Evolutionary conservation across 2,113 vertebrate genomes (phyloP).

Genomic region (Sebastes fasciatus): DNA sequence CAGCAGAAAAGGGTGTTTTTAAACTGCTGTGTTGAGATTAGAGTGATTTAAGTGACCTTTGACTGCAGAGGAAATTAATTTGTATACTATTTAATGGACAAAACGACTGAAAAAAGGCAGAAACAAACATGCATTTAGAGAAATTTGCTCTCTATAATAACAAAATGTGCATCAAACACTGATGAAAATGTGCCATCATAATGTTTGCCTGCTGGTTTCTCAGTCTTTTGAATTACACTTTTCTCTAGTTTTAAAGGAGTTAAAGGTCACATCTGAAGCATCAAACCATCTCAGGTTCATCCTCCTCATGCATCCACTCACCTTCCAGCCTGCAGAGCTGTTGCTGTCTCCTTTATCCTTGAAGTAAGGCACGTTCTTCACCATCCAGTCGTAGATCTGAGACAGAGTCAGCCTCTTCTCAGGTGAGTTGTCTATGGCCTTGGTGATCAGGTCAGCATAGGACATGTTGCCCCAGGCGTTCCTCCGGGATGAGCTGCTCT

Average conservation of each 20-base stretch:
- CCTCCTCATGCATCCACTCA: constrained; percentile 70
- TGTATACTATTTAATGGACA: not conserved
- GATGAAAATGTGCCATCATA: not conserved
- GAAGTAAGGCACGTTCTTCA: constrained; percentile 96
- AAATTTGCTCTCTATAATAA: not conserved
- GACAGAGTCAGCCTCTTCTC: constrained; percentile 96
- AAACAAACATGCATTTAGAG: not conserved
- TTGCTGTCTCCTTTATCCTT: constrained; percentile 97
- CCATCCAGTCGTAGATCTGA: constrained; percentile 99
- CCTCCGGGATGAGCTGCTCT: constrained; percentile 95
- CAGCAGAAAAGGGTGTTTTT: not conserved
- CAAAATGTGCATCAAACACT: not conserved
- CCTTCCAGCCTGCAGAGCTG: constrained; percentile 98
- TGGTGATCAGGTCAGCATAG: constrained; percentile 97
- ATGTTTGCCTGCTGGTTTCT: not conserved
- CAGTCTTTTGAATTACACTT: not conserved
- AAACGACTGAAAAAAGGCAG: not conserved
- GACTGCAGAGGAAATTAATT: not conserved
- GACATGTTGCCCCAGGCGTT: constrained; percentile 99
- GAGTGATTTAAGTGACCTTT: not conserved
- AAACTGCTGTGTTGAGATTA: not conserved
- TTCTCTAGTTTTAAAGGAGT: not conserved
- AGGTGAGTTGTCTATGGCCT: constrained; percentile 95
- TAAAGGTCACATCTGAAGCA: not conserved
- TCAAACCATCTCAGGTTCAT: not conserved